Conservation (phyloP, 2,797 vertebrate genomes). For the Macropodus opercularis region DNA sequence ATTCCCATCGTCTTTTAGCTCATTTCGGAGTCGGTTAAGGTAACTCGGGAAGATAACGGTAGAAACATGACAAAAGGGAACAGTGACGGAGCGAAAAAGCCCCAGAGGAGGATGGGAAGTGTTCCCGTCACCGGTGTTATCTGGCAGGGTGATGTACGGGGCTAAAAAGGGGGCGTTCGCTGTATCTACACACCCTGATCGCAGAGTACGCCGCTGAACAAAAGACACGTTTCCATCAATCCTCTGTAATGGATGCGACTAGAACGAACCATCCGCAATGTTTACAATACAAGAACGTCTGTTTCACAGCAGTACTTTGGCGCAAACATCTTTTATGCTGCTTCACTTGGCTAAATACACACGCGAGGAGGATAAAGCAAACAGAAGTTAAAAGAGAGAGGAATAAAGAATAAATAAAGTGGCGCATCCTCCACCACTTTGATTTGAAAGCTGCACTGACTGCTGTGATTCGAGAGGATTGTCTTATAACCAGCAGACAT, state of each 20-base stretch:
- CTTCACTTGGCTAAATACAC: slow-evolving; percentile 27
- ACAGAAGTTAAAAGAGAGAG: slow-evolving; percentile 23
- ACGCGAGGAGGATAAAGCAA: slow-evolving; percentile 14
- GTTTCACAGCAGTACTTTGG: too few relatives aligned
- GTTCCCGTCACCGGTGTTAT: slow-evolving; percentile 36
- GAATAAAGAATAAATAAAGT: slow-evolving; percentile 34
- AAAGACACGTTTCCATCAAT: too few relatives aligned
- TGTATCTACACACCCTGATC: slow-evolving; percentile 8
- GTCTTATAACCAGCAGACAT: slow-evolving; percentile 46
- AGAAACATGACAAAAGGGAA: slow-evolving; percentile 27
- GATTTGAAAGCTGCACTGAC: slow-evolving; percentile 18
- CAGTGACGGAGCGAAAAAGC: neutral
- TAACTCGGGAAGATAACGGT: slow-evolving; percentile 18
- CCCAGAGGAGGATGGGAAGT: slow-evolving; percentile 30
- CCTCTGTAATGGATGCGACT: too few relatives aligned
- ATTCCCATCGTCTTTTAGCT: neutral
- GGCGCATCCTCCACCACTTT: neutral
- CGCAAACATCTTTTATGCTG: too few relatives aligned
- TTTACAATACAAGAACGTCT: too few relatives aligned
- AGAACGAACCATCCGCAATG: too few relatives aligned
- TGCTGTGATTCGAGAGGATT: slow-evolving; percentile 45
- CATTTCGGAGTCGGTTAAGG: slow-evolving; percentile 45
- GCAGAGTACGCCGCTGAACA: too few relatives aligned
- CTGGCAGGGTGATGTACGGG: slow-evolving; percentile 17
- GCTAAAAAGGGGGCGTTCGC: slow-evolving; percentile 17